Conservation (phyloP, 2,797 vertebrate genomes). For the Decapterus maruadsi region DNA sequence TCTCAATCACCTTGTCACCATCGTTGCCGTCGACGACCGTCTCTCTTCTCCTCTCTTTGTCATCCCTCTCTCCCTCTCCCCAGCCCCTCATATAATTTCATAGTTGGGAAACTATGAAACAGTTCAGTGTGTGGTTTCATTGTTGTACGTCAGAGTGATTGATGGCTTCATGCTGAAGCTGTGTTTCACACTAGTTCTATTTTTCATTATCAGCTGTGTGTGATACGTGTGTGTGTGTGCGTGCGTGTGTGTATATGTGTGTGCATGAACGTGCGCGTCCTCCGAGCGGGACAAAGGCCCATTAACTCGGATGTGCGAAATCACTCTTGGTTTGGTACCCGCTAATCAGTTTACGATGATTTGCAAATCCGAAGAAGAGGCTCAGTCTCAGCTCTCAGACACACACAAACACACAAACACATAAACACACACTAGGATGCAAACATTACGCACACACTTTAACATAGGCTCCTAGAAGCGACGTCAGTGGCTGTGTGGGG, state of each 20-base stretch:
- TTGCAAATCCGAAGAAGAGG: conserved; percentile 74
- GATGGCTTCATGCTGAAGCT: conserved; percentile 87
- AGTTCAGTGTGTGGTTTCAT: conserved; percentile 76
- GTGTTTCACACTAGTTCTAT: conserved; percentile 82
- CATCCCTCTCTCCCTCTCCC: conserved; percentile 13
- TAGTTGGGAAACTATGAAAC: conserved; percentile 73
- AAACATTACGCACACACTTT: conserved; percentile 20
- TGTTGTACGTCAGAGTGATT: conserved; percentile 81
- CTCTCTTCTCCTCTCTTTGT: conserved; percentile 13
- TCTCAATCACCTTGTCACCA: conserved; percentile 20
- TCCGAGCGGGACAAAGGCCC: conserved; percentile 57
- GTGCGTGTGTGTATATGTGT: conserved; percentile 75
- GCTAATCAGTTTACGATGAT: conserved; percentile 70
- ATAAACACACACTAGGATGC: conserved; percentile 4
- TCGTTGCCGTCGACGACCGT: conserved; percentile 29
- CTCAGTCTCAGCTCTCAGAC: conserved; percentile 32
- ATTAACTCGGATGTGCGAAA: conserved; percentile 72
- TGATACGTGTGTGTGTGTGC: conserved; percentile 85
- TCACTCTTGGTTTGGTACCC: conserved; percentile 64
- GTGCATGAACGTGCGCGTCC: conserved; percentile 66
- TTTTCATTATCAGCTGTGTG: conserved; percentile 86
- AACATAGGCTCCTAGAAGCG: conserved; percentile 35
- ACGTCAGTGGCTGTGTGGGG: conserved; percentile 67
- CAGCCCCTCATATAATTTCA: conserved; percentile 62
- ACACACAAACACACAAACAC: conserved; percentile 16